Evolutionary conservation across 2,797 vertebrate species (phyloP).

Genomic region (Sebastes iracundus): DNA sequence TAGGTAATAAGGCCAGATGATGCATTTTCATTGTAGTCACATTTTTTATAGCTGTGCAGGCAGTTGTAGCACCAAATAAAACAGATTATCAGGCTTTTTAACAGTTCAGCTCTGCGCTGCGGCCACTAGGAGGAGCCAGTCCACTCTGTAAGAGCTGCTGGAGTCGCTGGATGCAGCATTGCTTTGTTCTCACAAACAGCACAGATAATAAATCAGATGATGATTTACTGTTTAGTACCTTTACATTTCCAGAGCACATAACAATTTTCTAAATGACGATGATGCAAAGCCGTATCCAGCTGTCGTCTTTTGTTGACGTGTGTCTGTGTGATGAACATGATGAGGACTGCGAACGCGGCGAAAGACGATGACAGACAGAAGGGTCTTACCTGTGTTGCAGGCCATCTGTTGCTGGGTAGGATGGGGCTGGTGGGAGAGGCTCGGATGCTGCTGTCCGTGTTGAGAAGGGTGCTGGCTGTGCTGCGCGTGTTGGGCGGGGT

Average conservation of each 20-base stretch:
- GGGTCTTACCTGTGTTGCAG: conserved; percentile 90
- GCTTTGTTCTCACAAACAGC: conserved; percentile 81
- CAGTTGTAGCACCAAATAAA: conserved; percentile 32
- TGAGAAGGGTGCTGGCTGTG: conserved; percentile 86
- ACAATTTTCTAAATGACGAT: conserved; percentile 48
- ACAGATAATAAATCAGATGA: conserved; percentile 64
- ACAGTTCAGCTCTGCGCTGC: neutral
- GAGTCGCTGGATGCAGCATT: conserved; percentile 41
- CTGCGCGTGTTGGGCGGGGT: conserved; percentile 83
- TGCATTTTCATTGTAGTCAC: conserved; percentile 31
- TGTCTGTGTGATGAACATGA: conserved; percentile 28
- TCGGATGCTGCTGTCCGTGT: conserved; percentile 87
- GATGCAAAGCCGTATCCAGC: conserved; percentile 25
- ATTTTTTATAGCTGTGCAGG: conserved; percentile 35
- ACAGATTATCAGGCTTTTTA: conserved; percentile 12
- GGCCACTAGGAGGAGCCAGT: conserved; percentile 78
- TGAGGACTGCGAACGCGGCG: conserved; percentile 10
- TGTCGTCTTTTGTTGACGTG: neutral
- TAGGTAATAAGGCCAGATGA: conserved; percentile 13
- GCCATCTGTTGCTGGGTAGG: conserved; percentile 89
- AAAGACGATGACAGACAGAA: conserved; percentile 9
- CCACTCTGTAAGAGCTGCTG: conserved; percentile 40
- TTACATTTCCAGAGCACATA: neutral
- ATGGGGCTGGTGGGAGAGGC: conserved; percentile 87
- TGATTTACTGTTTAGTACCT: conserved; percentile 65